Evolutionary conservation across 1,140 invertebrate genomes (phyloP).

Genomic region (Pachypsylla venusta): DNA sequence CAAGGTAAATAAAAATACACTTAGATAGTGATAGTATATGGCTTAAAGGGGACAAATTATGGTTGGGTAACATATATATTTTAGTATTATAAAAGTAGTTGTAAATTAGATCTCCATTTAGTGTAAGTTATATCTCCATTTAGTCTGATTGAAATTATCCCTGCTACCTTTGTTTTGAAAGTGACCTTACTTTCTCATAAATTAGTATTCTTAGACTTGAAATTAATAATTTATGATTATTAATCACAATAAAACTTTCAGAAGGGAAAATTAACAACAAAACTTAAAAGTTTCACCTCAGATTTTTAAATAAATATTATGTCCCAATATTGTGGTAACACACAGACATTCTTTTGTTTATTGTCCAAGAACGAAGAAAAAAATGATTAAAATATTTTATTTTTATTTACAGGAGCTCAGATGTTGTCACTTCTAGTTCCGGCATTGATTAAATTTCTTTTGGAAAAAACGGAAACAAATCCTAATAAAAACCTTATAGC

Average conservation of each 20-base stretch:
- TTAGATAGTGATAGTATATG: too few relatives aligned
- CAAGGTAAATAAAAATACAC: too few relatives aligned
- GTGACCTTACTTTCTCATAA: too few relatives aligned
- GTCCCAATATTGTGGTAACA: neutral
- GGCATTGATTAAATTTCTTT: constrained; percentile 68
- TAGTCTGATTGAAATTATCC: too few relatives aligned
- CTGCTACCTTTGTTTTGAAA: too few relatives aligned
- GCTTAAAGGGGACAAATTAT: too few relatives aligned
- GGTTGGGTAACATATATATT: too few relatives aligned
- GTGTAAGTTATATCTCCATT: too few relatives aligned
- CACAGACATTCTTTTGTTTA: constrained; percentile 6
- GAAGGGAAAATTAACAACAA: neutral
- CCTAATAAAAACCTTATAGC: constrained; percentile 45
- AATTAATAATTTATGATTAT: neutral
- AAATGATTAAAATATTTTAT: neutral
- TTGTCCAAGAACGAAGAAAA: neutral
- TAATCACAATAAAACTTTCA: too few relatives aligned
- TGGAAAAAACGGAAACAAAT: constrained; percentile 45
- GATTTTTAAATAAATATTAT: neutral
- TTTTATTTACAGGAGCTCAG: constrained; percentile 54
- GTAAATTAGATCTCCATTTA: too few relatives aligned
- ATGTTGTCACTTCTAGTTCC: constrained; percentile 76
- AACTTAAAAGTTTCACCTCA: neutral
- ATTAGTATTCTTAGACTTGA: too few relatives aligned
- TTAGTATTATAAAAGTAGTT: too few relatives aligned